Percentiles rank a stretch among this genome's conserved stretches.
These are phyloP conservation scores for Ifrita kowaldi DNA, from an alignment of 2,113 vertebrate genomes.

Conservation along the genomic window DNA sequence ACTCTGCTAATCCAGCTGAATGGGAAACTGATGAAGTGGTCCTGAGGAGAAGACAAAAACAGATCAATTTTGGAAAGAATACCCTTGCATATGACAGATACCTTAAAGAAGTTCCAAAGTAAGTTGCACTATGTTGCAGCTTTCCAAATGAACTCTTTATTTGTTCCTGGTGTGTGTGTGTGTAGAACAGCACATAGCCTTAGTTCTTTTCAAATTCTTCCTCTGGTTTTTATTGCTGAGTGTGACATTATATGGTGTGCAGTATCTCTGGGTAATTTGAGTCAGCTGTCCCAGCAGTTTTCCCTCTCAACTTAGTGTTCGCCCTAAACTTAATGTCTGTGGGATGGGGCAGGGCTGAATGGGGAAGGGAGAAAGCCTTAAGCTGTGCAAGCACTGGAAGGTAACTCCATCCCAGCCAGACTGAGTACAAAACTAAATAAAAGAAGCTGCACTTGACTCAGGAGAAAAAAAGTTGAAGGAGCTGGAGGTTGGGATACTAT, in stretches of 20 bases:
- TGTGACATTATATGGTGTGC: not conserved
- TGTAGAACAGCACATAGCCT: not conserved
- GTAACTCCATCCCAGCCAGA: not conserved
- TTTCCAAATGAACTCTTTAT: not conserved
- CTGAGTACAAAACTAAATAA: not conserved
- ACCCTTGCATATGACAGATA: constrained; percentile 93
- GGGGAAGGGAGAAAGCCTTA: not conserved
- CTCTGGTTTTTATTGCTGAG: not conserved
- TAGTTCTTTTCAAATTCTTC: not conserved
- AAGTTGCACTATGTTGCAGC: not conserved
- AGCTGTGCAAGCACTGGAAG: not conserved
- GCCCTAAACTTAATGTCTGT: not conserved
- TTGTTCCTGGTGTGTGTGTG: not conserved
- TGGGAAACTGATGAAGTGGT: constrained; percentile 88
- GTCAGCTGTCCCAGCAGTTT: not conserved
- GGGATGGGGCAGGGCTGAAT: not conserved
- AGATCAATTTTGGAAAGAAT: constrained; percentile 98
- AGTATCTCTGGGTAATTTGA: not conserved
- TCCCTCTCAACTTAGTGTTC: not conserved
- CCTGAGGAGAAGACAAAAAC: constrained; percentile 90
- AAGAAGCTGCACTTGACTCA: not conserved
- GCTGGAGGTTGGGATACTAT: not conserved
- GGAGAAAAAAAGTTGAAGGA: not conserved
- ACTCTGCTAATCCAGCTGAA: constrained; percentile 67
- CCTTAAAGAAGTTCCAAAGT: constrained; percentile 90